Evolutionary conservation across 2,888 invertebrate species (phyloP).

Genomic region (Spodoptera exigua): DNA sequence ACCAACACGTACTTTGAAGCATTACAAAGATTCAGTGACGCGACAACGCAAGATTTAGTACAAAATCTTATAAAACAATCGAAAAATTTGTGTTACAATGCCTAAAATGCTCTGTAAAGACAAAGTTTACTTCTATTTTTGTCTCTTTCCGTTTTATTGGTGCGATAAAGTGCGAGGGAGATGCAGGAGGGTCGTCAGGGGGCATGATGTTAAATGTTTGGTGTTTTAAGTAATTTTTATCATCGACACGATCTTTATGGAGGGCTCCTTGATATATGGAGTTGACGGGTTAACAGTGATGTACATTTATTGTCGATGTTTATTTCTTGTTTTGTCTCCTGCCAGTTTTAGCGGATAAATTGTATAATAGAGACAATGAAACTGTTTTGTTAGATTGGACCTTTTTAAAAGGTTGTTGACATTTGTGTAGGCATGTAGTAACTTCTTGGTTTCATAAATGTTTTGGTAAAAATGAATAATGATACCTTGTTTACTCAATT

Average conservation of each 20-base stretch:
- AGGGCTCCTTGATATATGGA: slow-evolving; percentile 85
- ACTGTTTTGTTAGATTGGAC: background rate
- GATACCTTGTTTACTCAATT: no score
- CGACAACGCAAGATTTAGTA: slow-evolving; percentile 82
- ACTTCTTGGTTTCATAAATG: no score
- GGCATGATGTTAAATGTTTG: slow-evolving; percentile 85
- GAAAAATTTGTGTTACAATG: slow-evolving; percentile 63
- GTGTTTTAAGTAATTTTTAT: slow-evolving; percentile 89
- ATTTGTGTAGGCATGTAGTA: no score
- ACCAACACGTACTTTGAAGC: slow-evolving; percentile 77
- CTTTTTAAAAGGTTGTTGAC: no score
- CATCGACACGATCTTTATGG: slow-evolving; percentile 87
- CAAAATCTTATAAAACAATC: slow-evolving; percentile 60
- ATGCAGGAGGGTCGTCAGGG: slow-evolving; percentile 70
- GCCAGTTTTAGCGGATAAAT: slow-evolving; percentile 35
- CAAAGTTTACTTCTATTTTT: slow-evolving; percentile 55
- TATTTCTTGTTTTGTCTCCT: slow-evolving; percentile 24
- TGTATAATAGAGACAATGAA: slow-evolving; percentile 32
- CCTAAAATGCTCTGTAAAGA: slow-evolving; percentile 62
- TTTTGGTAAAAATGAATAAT: no score
- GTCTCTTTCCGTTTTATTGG: slow-evolving; percentile 51
- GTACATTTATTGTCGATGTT: slow-evolving; percentile 68
- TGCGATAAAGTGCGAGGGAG: slow-evolving; percentile 65
- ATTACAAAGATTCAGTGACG: slow-evolving; percentile 75
- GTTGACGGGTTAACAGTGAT: slow-evolving; percentile 78